phyloP scores from a whole-genome alignment of 2,888 invertebrate species.

The Tenodera sinensis region DNA sequence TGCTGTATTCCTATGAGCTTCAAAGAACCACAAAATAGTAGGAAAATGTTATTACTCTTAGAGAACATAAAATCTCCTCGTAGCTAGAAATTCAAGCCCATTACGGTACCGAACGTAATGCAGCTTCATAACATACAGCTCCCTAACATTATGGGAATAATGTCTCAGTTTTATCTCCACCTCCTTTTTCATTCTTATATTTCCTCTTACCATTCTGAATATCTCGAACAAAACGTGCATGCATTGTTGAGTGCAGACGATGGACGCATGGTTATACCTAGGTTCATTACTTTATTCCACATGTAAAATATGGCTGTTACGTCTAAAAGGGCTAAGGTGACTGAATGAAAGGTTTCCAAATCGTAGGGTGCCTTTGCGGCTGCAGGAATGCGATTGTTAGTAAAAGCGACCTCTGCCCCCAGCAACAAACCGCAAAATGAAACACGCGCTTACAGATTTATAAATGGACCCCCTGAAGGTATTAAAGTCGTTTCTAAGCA shows the following conservation, averaged over 20 bases:
- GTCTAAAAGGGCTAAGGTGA: background rate
- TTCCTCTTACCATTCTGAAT: no score
- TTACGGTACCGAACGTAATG: background rate
- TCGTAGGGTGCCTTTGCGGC: background rate
- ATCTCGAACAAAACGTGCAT: no score
- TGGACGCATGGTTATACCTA: background rate
- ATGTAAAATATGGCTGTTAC: background rate
- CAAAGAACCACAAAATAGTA: no score
- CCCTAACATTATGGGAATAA: background rate
- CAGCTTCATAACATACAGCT: background rate
- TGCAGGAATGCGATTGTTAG: background rate
- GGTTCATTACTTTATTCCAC: background rate
- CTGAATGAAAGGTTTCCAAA: background rate
- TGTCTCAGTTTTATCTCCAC: background rate
- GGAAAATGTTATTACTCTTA: no score
- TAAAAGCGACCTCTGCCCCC: background rate
- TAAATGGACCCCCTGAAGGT: background rate
- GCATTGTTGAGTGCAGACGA: background rate
- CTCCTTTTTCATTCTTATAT: background rate
- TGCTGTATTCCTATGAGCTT: no score
- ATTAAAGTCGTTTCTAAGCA: background rate
- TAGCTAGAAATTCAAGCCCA: background rate
- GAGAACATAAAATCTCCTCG: no score
- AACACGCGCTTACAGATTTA: background rate
- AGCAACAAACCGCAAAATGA: background rate